These are phyloP conservation scores for Tenthredo mesomela DNA, from an alignment of 2,888 invertebrate species.

Conservation along the genomic window DNA sequence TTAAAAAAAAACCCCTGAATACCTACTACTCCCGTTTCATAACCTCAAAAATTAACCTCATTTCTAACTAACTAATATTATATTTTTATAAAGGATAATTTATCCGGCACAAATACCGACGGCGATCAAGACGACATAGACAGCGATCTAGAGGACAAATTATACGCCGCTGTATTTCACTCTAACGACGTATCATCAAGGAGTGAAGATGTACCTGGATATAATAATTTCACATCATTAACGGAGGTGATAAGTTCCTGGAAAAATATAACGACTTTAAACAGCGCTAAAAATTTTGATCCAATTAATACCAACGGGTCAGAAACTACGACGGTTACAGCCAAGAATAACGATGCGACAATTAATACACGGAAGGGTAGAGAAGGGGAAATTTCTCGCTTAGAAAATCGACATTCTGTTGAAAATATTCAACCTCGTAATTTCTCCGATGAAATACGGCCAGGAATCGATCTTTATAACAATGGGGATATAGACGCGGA, in stretches of 20 bases:
- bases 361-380: not conserved
- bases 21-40: conserved; percentile 8
- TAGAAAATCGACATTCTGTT: not conserved
- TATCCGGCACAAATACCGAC: not conserved
- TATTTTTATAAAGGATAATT: not conserved
- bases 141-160: conserved; percentile 26
- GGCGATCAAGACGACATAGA: conserved; percentile 7
- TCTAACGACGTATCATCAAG: not conserved
- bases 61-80: not conserved
- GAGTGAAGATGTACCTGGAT: not conserved
- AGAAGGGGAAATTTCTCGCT: not conserved
- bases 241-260: not conserved
- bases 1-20: not conserved
- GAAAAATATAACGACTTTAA: conserved; percentile 10
- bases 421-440: not conserved
- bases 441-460: not conserved
- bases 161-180: conserved; percentile 27
- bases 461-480: not conserved
- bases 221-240: not conserved
- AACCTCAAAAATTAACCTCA: conserved; percentile 24
- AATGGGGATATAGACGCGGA: not conserved
- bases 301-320: not conserved
- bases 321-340: not conserved
- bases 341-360: not conserved
- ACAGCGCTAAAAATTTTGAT: not conserved